Evolutionary conservation across 2,797 vertebrate genomes (phyloP).

Genomic region (Todus mexicanus): DNA sequence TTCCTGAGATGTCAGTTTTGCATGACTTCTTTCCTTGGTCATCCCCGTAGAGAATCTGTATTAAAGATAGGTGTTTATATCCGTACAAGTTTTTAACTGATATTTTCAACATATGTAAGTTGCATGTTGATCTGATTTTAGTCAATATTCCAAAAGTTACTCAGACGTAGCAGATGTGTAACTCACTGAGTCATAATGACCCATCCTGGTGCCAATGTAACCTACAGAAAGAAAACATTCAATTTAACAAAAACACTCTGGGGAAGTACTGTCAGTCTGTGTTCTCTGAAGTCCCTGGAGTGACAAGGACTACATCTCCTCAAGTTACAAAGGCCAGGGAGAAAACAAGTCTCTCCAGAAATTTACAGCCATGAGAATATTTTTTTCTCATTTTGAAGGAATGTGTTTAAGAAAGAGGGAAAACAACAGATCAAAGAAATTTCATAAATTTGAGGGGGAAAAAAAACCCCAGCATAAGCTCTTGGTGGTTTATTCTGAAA

Average conservation of each 20-base stretch:
- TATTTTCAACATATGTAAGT: background rate
- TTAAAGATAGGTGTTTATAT: background rate
- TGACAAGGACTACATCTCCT: background rate
- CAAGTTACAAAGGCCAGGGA: background rate
- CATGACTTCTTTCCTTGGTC: background rate
- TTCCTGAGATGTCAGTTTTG: background rate
- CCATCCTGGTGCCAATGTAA: background rate
- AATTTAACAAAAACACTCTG: background rate
- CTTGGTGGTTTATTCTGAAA: background rate
- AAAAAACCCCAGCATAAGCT: background rate
- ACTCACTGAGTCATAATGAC: background rate
- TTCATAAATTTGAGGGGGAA: background rate
- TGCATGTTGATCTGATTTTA: background rate
- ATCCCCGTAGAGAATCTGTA: background rate
- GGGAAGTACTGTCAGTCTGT: background rate
- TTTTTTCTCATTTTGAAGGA: background rate
- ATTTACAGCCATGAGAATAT: background rate
- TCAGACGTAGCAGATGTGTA: fast-evolving
- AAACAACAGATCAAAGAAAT: background rate
- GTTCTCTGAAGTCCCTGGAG: background rate
- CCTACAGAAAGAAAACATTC: background rate
- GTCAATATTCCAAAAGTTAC: background rate
- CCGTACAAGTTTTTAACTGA: background rate
- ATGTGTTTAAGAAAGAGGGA: background rate
- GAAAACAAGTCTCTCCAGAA: background rate